phyloP scores from a whole-genome alignment of 2,888 invertebrate genomes.

The Mallateleia sp. region DNA sequence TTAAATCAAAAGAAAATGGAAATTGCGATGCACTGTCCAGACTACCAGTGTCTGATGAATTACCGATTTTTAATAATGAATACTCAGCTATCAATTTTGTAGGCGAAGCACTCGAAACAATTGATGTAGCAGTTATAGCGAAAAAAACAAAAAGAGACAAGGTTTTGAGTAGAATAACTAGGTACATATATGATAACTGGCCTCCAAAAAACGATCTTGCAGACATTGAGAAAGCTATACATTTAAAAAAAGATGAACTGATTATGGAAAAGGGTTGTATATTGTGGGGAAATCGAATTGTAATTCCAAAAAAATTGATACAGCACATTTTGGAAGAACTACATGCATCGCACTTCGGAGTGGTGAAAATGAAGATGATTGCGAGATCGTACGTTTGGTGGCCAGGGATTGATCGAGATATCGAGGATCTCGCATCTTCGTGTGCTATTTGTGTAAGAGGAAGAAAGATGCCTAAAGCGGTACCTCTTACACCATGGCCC shows the following conservation, averaged over 20 bases:
- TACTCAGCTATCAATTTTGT: slow-evolving; percentile 1
- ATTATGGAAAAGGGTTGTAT: neutral
- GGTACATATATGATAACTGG: no score
- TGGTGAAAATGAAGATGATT: slow-evolving; percentile 82
- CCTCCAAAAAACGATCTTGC: neutral
- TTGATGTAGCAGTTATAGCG: no score
- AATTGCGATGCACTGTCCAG: slow-evolving; percentile 75
- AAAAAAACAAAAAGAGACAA: no score
- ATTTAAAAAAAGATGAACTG: neutral
- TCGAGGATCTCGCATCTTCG: slow-evolving; percentile 69
- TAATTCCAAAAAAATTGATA: neutral
- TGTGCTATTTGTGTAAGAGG: slow-evolving; percentile 50
- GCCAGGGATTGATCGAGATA: slow-evolving; percentile 80
- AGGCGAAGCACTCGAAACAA: neutral
- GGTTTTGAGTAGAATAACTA: no score
- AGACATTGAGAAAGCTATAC: neutral
- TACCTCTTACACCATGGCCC: slow-evolving; percentile 55
- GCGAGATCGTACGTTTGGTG: slow-evolving; percentile 80
- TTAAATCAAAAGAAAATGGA: slow-evolving; percentile 54
- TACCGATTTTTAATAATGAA: slow-evolving; percentile 1
- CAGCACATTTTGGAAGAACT: neutral
- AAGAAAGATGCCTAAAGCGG: slow-evolving; percentile 50
- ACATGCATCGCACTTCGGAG: slow-evolving; percentile 63
- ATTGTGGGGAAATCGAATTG: neutral
- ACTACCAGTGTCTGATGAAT: neutral